Evolutionary conservation across 2,797 vertebrate species (phyloP).

Genomic region (Manis javanica): DNA sequence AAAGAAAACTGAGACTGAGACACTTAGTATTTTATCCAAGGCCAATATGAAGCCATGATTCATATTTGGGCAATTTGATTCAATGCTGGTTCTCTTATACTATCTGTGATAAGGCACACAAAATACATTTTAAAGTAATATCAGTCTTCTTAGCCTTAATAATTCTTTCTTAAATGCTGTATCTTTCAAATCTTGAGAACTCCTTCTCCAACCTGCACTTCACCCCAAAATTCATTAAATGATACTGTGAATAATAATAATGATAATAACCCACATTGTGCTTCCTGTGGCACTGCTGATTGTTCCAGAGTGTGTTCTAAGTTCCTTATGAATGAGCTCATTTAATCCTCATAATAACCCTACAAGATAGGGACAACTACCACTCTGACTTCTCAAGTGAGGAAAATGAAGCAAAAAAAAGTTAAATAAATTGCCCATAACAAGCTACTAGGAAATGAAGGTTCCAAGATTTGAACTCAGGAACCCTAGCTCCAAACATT

Average conservation of each 20-base stretch:
- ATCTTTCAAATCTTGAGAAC: neutral
- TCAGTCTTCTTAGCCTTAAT: neutral
- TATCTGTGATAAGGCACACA: neutral
- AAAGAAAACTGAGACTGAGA: neutral
- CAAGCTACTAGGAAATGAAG: neutral
- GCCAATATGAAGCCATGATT: neutral
- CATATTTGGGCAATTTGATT: neutral
- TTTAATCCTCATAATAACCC: neutral
- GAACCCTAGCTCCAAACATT: neutral
- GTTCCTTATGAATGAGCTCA: neutral
- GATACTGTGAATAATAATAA: neutral
- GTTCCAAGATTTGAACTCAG: neutral
- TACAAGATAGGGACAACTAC: neutral
- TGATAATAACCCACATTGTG: neutral
- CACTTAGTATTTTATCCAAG: neutral
- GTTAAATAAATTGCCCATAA: neutral
- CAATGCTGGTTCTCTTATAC: neutral
- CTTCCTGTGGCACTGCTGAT: neutral
- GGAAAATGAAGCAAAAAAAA: neutral
- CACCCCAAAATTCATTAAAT: neutral
- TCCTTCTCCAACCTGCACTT: neutral
- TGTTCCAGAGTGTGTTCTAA: constrained; percentile 29
- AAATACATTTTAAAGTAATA: neutral
- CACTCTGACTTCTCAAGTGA: neutral
- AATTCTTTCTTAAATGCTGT: neutral